These are phyloP conservation scores for Stenurella melanura DNA, from an alignment of 2,888 invertebrate species.

Conservation along the genomic window DNA sequence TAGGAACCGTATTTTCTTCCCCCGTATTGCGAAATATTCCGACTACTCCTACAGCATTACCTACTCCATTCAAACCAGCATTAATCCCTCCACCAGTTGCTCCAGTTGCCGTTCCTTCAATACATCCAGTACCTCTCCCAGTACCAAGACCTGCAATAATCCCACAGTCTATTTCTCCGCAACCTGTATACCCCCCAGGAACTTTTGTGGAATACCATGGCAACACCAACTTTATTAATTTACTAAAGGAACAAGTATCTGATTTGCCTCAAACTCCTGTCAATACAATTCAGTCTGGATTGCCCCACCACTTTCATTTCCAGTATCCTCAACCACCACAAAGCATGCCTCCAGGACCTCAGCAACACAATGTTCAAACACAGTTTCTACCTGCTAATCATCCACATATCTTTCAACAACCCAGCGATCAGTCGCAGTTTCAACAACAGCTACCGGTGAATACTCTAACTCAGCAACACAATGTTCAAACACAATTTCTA, in stretches of 20 bases:
- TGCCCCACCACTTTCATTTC: slow-evolving; percentile 49
- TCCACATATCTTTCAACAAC: slow-evolving; percentile 42
- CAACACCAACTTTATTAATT: slow-evolving; percentile 52
- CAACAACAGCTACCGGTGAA: slow-evolving; percentile 53
- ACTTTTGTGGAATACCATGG: slow-evolving; percentile 58
- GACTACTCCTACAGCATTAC: no score
- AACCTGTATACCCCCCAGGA: slow-evolving; percentile 45
- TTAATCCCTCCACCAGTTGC: slow-evolving; percentile 28
- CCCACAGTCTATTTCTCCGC: no score
- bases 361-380: slow-evolving; percentile 47
- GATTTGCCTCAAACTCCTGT: slow-evolving; percentile 48
- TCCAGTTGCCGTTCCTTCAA: slow-evolving; percentile 22
- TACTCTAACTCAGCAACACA: slow-evolving; percentile 37
- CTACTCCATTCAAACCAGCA: slow-evolving; percentile 46
- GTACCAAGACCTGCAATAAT: slow-evolving; percentile 34
- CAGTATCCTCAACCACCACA: slow-evolving; percentile 53
- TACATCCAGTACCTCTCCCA: slow-evolving; percentile 33
- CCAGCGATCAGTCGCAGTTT: slow-evolving; percentile 31
- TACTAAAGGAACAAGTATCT: slow-evolving; percentile 46
- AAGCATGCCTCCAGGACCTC: slow-evolving; percentile 23
- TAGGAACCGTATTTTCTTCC: slow-evolving; percentile 62
- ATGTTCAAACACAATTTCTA: slow-evolving; percentile 52
- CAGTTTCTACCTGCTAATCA: slow-evolving; percentile 48
- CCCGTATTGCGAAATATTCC: slow-evolving; percentile 58
- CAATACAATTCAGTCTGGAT: slow-evolving; percentile 45